phyloP scores from a whole-genome alignment of 2,797 vertebrate genomes.

The Scyliorhinus canicula region DNA sequence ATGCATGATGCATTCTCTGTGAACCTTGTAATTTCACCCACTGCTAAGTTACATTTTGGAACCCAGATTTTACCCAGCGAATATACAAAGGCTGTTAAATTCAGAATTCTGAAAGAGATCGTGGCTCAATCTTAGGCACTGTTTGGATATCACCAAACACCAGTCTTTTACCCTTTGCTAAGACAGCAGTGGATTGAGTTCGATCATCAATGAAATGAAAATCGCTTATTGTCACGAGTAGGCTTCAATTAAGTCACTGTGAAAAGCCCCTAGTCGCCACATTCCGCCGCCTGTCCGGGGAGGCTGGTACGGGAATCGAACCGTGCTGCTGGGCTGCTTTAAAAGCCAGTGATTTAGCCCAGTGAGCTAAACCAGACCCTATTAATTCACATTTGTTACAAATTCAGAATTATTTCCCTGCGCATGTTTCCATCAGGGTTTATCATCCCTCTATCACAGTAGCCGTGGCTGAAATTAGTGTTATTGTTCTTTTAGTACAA shows the following conservation, averaged over 20 bases:
- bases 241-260: too few species aligned
- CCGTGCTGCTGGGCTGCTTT: too few species aligned
- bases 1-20: background rate
- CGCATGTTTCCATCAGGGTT: background rate
- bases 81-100: background rate
- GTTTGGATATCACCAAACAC: background rate
- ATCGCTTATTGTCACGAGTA: too few species aligned
- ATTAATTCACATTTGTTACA: too few species aligned
- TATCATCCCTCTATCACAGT: background rate
- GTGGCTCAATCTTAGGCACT: background rate
- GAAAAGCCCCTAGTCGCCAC: too few species aligned
- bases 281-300: too few species aligned
- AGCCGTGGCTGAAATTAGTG: too few species aligned
- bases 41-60: background rate
- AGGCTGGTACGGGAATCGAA: too few species aligned
- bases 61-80: background rate
- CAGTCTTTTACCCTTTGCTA: background rate
- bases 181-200: background rate
- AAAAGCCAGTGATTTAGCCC: too few species aligned
- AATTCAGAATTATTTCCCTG: background rate
- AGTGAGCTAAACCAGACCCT: too few species aligned
- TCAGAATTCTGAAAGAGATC: background rate
- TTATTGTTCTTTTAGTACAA: background rate
- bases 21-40: background rate
- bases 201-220: too few species aligned